phyloP scores from a whole-genome alignment of 2,888 invertebrate genomes.

The Ariolimax columbianus region DNA sequence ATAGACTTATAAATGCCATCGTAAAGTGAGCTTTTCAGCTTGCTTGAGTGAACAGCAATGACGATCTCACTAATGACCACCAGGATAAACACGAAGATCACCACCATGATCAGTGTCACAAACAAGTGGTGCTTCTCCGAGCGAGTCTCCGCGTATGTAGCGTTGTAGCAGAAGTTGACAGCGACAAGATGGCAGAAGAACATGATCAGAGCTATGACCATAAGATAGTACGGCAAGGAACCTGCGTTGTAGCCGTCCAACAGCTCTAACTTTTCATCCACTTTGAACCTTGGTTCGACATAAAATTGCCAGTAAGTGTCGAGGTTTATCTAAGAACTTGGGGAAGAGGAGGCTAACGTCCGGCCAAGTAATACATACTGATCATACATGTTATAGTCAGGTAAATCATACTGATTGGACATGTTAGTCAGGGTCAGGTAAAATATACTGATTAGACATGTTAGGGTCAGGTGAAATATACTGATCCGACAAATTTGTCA shows the following conservation, averaged over 20 bases:
- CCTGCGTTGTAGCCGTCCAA: constrained; percentile 40
- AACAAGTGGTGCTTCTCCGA: constrained; percentile 40
- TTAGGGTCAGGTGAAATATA: too few relatives aligned
- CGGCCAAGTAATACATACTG: too few relatives aligned
- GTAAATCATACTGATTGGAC: too few relatives aligned
- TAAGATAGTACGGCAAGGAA: constrained; percentile 33
- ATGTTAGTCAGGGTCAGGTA: too few relatives aligned
- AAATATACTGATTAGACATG: too few relatives aligned
- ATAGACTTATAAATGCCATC: constrained; percentile 36
- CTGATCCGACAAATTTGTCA: too few relatives aligned
- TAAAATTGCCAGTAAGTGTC: background rate
- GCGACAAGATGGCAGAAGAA: constrained; percentile 37
- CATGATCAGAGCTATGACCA: constrained; percentile 30
- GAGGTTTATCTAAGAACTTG: too few relatives aligned
- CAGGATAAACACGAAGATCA: constrained; percentile 19
- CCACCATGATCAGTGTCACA: constrained; percentile 21
- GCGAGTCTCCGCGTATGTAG: constrained; percentile 38
- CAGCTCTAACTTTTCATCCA: constrained; percentile 37
- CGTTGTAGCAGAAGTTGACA: constrained; percentile 46
- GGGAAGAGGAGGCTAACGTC: too few relatives aligned
- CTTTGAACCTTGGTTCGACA: constrained; percentile 15
- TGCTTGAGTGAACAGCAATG: constrained; percentile 25
- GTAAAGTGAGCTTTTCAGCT: constrained; percentile 11
- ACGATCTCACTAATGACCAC: constrained; percentile 37
- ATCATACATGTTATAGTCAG: too few relatives aligned